Evolutionary conservation across 2,797 vertebrate species (phyloP).

Genomic region (Brachymystax lenok): DNA sequence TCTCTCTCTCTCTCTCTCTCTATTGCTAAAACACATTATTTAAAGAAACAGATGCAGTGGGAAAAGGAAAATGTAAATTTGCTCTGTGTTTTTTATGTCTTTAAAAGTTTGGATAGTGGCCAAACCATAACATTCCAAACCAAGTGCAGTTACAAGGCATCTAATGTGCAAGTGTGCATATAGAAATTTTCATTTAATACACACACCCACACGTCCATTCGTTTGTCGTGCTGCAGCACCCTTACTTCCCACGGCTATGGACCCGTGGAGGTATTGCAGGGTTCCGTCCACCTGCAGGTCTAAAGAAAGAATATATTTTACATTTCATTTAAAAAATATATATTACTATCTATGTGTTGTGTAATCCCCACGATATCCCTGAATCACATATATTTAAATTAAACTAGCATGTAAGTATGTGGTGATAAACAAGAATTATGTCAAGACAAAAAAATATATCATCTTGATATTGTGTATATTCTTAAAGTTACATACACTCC

Average conservation of each 20-base stretch:
- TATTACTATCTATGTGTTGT: neutral
- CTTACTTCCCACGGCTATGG: too few relatives aligned
- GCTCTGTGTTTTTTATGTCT: neutral
- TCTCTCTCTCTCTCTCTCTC: neutral
- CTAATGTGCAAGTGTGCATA: neutral
- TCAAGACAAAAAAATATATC: constrained; percentile 39
- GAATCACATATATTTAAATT: neutral
- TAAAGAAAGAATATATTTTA: too few relatives aligned
- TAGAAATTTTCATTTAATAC: neutral
- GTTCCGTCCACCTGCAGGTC: too few relatives aligned
- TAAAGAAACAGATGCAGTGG: neutral
- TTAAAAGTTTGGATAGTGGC: neutral
- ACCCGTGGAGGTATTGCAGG: too few relatives aligned
- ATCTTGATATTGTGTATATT: constrained; percentile 60
- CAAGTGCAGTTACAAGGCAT: neutral
- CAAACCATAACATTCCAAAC: neutral
- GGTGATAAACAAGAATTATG: constrained; percentile 37
- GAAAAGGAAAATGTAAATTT: neutral
- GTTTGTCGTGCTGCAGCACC: neutral
- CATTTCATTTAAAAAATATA: too few relatives aligned
- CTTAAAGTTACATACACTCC: constrained; percentile 20
- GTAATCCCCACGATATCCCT: neutral
- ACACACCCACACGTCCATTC: neutral
- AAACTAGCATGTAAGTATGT: neutral
- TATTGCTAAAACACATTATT: neutral